These are phyloP conservation scores for Teleogryllus oceanicus DNA, from an alignment of 2,888 invertebrate genomes.

Conservation along the genomic window DNA sequence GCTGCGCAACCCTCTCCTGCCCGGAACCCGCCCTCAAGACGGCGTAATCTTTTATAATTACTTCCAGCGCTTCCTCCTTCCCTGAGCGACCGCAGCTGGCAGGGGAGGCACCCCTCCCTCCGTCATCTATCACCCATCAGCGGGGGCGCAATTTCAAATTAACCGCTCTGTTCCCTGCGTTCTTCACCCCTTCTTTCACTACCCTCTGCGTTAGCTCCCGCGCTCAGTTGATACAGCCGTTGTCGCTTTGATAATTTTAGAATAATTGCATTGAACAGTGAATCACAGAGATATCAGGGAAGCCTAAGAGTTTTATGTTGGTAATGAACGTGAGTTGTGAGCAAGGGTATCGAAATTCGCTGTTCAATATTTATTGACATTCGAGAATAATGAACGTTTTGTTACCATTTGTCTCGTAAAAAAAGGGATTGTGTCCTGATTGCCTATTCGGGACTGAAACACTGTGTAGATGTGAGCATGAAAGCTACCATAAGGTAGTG, in stretches of 20 bases:
- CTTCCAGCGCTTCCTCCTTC: neutral
- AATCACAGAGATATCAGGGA: constrained; percentile 4
- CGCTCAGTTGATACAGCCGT: constrained; percentile 6
- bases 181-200: neutral
- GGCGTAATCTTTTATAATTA: neutral
- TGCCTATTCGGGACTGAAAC: no score
- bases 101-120: neutral
- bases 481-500: no score
- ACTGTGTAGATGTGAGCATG: no score
- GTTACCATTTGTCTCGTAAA: no score
- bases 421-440: no score
- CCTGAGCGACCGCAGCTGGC: neutral
- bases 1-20: no score
- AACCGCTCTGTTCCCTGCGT: neutral
- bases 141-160: neutral
- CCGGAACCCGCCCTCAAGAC: neutral
- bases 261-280: neutral
- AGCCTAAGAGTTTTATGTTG: neutral
- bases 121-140: neutral
- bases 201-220: neutral
- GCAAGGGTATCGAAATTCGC: neutral
- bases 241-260: neutral
- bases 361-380: no score
- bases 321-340: neutral
- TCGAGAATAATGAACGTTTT: no score